Conservation (phyloP, 2,888 invertebrate species). For the Ophioninae sp. region DNA sequence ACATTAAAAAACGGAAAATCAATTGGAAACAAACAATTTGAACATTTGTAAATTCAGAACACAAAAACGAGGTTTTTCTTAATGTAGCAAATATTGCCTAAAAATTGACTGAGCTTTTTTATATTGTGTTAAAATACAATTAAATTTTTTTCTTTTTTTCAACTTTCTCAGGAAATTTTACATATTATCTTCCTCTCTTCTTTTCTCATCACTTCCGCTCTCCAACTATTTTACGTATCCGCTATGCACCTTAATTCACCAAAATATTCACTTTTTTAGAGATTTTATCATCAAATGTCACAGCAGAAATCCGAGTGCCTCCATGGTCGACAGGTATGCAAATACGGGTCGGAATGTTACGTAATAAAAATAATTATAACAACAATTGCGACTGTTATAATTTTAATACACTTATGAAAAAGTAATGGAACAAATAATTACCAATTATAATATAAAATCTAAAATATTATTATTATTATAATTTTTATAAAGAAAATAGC, state of each 20-base stretch:
- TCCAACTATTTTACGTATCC: background rate
- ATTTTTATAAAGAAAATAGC: background rate
- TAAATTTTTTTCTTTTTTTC: slow-evolving; percentile 7
- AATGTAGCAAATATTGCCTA: no score
- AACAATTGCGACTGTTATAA: background rate
- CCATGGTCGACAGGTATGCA: slow-evolving; percentile 80
- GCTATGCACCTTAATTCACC: background rate
- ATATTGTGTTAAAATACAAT: background rate
- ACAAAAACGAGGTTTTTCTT: no score
- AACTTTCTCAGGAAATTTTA: background rate
- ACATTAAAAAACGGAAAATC: no score
- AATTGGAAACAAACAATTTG: no score
- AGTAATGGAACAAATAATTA: background rate
- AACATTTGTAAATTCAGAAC: no score
- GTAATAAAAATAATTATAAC: slow-evolving; percentile 13
- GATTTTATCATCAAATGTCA: slow-evolving; percentile 81
- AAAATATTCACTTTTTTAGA: slow-evolving; percentile 72
- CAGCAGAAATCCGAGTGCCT: slow-evolving; percentile 81
- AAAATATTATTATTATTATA: background rate
- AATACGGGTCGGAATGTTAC: background rate
- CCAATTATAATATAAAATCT: background rate
- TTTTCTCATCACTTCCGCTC: background rate
- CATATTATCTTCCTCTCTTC: background rate
- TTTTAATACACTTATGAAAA: background rate
- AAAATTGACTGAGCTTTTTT: background rate